Percentiles rank a stretch among this genome's conserved stretches.
Conservation (phyloP, 1,140 invertebrate genomes). For the Procambarus clarkii region DNA sequence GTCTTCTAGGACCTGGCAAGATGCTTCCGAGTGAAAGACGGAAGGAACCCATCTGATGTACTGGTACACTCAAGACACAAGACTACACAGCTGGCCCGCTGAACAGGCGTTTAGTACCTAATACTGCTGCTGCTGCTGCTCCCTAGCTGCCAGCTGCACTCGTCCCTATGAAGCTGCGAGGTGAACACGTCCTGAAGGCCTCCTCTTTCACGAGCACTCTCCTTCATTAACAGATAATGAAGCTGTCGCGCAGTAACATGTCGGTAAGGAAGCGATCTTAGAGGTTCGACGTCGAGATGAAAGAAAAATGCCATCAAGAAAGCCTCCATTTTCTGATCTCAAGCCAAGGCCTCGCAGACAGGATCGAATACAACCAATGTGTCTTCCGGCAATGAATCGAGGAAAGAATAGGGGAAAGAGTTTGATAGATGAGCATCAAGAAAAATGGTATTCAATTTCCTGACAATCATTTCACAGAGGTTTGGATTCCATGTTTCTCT, state of each 20-base stretch:
- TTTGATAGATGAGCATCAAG: constrained; percentile 69
- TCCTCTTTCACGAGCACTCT: background rate
- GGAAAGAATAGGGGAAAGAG: constrained; percentile 63
- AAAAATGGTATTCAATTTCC: constrained; percentile 70
- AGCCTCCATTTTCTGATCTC: background rate
- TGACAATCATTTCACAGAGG: constrained; percentile 70
- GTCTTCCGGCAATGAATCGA: constrained; percentile 69
- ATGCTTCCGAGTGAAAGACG: too few relatives aligned
- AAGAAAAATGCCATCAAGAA: too few relatives aligned
- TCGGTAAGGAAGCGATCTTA: too few relatives aligned
- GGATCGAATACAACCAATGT: constrained; percentile 54
- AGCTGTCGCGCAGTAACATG: too few relatives aligned
- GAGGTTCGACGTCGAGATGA: background rate
- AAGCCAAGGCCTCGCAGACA: constrained; percentile 22
- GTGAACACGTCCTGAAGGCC: background rate
- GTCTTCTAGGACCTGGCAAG: too few relatives aligned
- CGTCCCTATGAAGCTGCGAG: too few relatives aligned
- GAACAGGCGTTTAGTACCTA: too few relatives aligned
- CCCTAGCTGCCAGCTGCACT: background rate
- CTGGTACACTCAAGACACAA: background rate
- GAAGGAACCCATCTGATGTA: too few relatives aligned
- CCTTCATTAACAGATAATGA: background rate
- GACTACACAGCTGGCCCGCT: too few relatives aligned
- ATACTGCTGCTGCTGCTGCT: background rate
- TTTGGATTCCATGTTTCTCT: constrained; percentile 68